Percentiles rank a stretch among this genome's conserved stretches.
Evolutionary conservation across 2,888 invertebrate species (phyloP).

Genomic region (Brachypalpus laphriformis): DNA sequence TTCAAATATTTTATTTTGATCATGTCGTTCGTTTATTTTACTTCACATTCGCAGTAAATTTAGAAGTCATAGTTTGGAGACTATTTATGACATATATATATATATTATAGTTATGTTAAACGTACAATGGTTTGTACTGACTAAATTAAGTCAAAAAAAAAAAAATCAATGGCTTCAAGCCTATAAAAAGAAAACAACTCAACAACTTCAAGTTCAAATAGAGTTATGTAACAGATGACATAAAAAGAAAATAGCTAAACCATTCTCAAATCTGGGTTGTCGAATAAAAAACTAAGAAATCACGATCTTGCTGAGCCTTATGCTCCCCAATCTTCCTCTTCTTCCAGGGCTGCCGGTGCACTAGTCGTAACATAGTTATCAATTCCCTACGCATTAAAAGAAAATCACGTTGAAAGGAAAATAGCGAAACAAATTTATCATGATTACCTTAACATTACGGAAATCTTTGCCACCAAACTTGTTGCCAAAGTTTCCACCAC

Average conservation of each 20-base stretch:
- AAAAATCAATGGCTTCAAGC: slow-evolving; percentile 39
- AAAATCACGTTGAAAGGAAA: neutral
- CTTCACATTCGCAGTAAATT: slow-evolving; percentile 14
- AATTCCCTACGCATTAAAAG: slow-evolving; percentile 65
- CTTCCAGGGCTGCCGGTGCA: slow-evolving; percentile 75
- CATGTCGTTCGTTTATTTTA: slow-evolving; percentile 1
- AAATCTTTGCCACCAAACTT: slow-evolving; percentile 90
- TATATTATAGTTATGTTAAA: neutral
- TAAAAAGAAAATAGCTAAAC: neutral
- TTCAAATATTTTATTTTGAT: neutral
- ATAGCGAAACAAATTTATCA: slow-evolving; percentile 5
- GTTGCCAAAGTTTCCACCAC: slow-evolving; percentile 76
- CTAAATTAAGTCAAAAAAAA: slow-evolving; percentile 9
- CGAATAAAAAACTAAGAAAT: slow-evolving; percentile 3
- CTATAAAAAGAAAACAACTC: slow-evolving; percentile 1
- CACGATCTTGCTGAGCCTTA: neutral
- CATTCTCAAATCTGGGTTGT: slow-evolving; percentile 24
- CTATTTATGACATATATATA: neutral
- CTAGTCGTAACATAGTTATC: slow-evolving; percentile 68
- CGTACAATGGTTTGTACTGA: slow-evolving; percentile 31
- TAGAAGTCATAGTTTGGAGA: neutral
- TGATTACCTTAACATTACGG: slow-evolving; percentile 77
- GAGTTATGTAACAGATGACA: neutral
- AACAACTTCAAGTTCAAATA: slow-evolving; percentile 14
- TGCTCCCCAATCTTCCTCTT: slow-evolving; percentile 76